Conservation (phyloP, 2,113 vertebrate genomes). For the Petrocephalus zakoni region DNA sequence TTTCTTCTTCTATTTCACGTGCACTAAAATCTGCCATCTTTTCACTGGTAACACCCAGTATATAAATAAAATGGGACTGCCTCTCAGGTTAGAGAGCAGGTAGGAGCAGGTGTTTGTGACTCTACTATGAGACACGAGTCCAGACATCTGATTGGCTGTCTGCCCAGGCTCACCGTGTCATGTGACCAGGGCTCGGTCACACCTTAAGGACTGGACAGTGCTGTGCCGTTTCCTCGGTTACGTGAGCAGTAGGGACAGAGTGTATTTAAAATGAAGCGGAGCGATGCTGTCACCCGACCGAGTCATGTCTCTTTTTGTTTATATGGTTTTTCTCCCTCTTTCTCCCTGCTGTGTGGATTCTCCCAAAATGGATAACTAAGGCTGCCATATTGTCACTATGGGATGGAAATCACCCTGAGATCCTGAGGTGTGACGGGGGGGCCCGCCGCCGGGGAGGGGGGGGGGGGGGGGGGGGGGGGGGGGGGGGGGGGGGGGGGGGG, state of each 20-base stretch:
- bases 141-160: slow-evolving; percentile 42
- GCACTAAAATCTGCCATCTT: neutral
- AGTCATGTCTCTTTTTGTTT: neutral
- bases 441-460: too few relatives aligned
- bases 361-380: slow-evolving; percentile 38
- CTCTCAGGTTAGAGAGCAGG: slow-evolving; percentile 25
- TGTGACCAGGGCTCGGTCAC: neutral
- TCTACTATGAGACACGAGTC: slow-evolving; percentile 36
- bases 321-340: neutral
- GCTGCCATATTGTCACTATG: slow-evolving; percentile 47
- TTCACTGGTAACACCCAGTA: neutral
- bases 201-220: neutral
- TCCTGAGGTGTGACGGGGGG: slow-evolving; percentile 63
- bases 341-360: slow-evolving; percentile 46
- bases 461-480: too few relatives aligned
- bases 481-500: too few relatives aligned
- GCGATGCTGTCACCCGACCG: neutral
- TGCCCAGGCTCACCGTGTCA: slow-evolving; percentile 16
- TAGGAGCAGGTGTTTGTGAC: slow-evolving; percentile 42
- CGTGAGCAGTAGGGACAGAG: neutral
- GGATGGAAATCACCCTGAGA: slow-evolving; percentile 67
- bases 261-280: neutral
- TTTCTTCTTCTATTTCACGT: neutral
- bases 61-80: neutral
- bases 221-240: neutral